Conservation (phyloP, 2,113 vertebrate genomes). For the Empidonax traillii region DNA sequence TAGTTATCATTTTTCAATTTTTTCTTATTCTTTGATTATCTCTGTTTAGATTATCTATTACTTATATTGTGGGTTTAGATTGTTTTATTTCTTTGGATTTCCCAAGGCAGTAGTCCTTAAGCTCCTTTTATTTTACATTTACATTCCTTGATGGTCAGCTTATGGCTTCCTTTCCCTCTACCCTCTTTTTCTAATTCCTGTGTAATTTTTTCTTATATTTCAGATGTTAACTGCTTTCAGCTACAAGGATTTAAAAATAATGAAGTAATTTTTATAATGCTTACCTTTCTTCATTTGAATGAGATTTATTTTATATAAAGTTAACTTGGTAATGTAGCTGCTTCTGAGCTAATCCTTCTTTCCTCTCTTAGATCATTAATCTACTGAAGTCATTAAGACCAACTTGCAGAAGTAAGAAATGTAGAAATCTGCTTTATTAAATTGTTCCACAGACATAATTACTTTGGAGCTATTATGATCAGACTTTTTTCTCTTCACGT, state of each 20-base stretch:
- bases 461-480: not conserved
- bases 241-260: not conserved
- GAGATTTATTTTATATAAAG: not conserved
- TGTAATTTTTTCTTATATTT: constrained; percentile 7
- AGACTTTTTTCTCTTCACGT: not conserved
- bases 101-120: not conserved
- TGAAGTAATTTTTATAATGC: not conserved
- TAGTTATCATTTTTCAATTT: not conserved
- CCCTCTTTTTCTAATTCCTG: constrained; percentile 12
- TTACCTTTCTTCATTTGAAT: not conserved
- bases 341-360: constrained; percentile 16
- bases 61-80: not conserved
- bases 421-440: not conserved
- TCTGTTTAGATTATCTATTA: not conserved
- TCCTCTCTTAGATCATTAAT: constrained; percentile 5
- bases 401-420: constrained; percentile 8
- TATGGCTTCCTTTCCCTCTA: constrained; percentile 16
- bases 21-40: not conserved
- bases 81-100: not conserved
- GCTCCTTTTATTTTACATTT: constrained; percentile 12
- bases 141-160: constrained; percentile 7
- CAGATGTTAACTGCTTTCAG: not conserved
- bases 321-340: not conserved
- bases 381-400: not conserved
- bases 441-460: not conserved